Conservation (phyloP, 2,888 invertebrate genomes). For the Chaetoderma sp. region DNA sequence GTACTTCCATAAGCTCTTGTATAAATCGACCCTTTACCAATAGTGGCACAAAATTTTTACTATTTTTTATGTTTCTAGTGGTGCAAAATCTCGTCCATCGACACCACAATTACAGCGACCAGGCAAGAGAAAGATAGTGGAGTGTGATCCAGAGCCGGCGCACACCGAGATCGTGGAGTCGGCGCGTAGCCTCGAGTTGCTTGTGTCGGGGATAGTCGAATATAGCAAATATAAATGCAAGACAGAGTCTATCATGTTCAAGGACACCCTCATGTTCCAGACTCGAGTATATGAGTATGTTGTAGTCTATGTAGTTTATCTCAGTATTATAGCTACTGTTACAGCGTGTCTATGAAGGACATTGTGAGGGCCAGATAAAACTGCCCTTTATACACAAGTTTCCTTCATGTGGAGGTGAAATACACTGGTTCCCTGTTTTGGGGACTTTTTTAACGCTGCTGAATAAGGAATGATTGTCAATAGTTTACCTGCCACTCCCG, state of each 20-base stretch:
- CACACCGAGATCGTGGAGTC: slow-evolving; percentile 61
- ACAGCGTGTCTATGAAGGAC: background rate
- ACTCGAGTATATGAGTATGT: slow-evolving; percentile 67
- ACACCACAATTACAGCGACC: slow-evolving; percentile 45
- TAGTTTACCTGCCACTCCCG: too few relatives aligned
- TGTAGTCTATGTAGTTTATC: too few relatives aligned
- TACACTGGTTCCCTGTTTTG: too few relatives aligned
- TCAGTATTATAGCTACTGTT: background rate
- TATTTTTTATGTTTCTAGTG: slow-evolving; percentile 17
- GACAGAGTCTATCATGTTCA: slow-evolving; percentile 60
- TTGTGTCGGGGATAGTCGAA: slow-evolving; percentile 64
- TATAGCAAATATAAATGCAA: slow-evolving; percentile 65
- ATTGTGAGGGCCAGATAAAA: too few relatives aligned
- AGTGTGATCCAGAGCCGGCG: slow-evolving; percentile 67
- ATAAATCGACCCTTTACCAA: too few relatives aligned
- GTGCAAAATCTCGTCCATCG: slow-evolving; percentile 25
- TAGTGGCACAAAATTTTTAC: background rate
- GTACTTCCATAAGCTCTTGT: background rate
- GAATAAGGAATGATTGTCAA: too few relatives aligned
- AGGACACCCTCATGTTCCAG: slow-evolving; percentile 69
- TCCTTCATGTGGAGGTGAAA: too few relatives aligned
- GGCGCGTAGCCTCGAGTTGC: slow-evolving; percentile 57
- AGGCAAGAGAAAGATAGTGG: slow-evolving; percentile 66
- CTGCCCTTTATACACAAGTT: too few relatives aligned
- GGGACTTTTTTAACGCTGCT: too few relatives aligned